A percentile compares a stretch with the other conserved stretches of the same genome.
Evolutionary conservation across 2,888 invertebrate species (phyloP).

Genomic region (Clitarchus hookeri): DNA sequence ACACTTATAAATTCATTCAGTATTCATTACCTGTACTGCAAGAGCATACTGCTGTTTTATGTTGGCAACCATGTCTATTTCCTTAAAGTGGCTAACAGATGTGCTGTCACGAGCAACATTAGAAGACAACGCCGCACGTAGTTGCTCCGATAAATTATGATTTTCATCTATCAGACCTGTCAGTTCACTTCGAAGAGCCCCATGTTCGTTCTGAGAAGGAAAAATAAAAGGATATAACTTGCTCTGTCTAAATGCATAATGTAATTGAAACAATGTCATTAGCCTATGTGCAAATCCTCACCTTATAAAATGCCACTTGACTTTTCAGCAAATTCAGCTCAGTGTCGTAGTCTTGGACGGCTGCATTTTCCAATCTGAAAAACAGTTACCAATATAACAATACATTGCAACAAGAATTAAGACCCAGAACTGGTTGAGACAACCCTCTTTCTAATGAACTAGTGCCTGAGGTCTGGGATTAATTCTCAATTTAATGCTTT

Average conservation of each 20-base stretch:
- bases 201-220: conserved; percentile 31
- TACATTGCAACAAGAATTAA: too few species aligned
- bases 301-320: conserved; percentile 34
- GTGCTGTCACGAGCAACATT: conserved; percentile 16
- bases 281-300: neutral
- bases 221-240: neutral
- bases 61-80: conserved; percentile 36
- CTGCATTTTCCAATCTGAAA: conserved; percentile 23
- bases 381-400: neutral
- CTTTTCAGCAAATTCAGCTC: conserved; percentile 20
- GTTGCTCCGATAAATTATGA: conserved; percentile 24
- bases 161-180: conserved; percentile 33
- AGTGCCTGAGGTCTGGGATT: too few species aligned
- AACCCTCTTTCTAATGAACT: too few species aligned
- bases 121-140: conserved; percentile 23
- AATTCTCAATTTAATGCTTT: too few species aligned
- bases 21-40: conserved; percentile 30
- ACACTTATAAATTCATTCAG: neutral
- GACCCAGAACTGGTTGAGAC: too few species aligned
- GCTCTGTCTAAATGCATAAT: neutral
- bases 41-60: conserved; percentile 34
- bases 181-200: conserved; percentile 22
- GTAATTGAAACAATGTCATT: neutral
- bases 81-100: conserved; percentile 26
- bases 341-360: conserved; percentile 31